These are phyloP conservation scores for Macrosoma leucophasiata DNA, from an alignment of 2,888 invertebrate species.

Conservation along the genomic window DNA sequence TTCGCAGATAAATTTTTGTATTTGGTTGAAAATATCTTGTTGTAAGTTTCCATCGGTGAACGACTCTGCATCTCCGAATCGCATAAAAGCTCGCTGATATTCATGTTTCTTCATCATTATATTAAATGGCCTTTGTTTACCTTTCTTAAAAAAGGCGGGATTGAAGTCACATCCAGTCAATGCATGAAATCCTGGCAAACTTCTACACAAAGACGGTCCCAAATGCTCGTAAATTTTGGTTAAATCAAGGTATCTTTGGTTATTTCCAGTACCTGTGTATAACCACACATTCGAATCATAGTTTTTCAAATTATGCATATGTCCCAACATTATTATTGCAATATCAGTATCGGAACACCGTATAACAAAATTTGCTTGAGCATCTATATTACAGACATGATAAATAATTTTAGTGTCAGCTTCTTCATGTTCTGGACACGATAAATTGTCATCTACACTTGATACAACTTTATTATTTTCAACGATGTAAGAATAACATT, in stretches of 20 bases:
- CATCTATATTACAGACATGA: background rate
- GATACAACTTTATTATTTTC: too few relatives aligned
- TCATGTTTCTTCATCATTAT: background rate
- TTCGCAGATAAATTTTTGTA: background rate
- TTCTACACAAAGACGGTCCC: slow-evolving; percentile 12
- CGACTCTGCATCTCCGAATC: background rate
- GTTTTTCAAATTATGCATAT: background rate
- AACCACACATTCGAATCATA: slow-evolving; percentile 2
- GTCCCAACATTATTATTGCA: background rate
- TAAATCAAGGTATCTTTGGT: slow-evolving; percentile 14
- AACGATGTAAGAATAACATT: slow-evolving; percentile 14
- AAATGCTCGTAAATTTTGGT: slow-evolving; percentile 13
- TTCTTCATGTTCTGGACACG: too few relatives aligned
- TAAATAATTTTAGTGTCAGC: background rate
- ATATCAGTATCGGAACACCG: background rate
- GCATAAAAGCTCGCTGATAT: background rate
- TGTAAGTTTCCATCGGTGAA: background rate
- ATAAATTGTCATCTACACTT: too few relatives aligned
- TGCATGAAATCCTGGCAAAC: slow-evolving; percentile 25
- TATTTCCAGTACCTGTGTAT: slow-evolving; percentile 17
- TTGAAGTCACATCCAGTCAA: slow-evolving; percentile 3
- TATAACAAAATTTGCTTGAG: slow-evolving; percentile 1
- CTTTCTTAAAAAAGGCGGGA: background rate
- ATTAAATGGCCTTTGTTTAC: background rate
- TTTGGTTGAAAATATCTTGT: background rate